These are phyloP conservation scores for Eumeta japonica DNA, from an alignment of 1,140 invertebrate species.

Conservation along the genomic window DNA sequence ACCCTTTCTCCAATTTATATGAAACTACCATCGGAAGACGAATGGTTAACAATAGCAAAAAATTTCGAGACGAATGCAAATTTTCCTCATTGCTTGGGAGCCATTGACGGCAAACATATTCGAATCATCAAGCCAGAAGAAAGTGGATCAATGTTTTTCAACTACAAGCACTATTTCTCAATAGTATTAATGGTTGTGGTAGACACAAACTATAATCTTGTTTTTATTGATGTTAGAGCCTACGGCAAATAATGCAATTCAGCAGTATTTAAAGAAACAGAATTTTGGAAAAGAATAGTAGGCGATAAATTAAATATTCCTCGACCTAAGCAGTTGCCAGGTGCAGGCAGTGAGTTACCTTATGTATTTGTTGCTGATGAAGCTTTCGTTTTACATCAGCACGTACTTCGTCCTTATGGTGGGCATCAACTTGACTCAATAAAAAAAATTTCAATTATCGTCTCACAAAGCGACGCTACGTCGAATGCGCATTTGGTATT, in stretches of 20 bases:
- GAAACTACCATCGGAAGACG: constrained; percentile 7
- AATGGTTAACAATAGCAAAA: constrained; percentile 5
- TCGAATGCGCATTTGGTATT: too few relatives aligned
- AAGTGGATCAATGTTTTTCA: constrained; percentile 44
- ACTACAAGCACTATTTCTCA: constrained; percentile 34
- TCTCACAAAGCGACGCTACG: too few relatives aligned
- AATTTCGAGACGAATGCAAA: constrained; percentile 5
- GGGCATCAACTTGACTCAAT: too few relatives aligned
- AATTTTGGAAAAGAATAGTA: constrained; percentile 18
- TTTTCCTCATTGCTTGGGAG: too few relatives aligned
- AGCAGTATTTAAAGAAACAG: constrained; percentile 14
- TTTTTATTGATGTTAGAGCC: constrained; percentile 43
- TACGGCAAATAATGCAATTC: constrained; percentile 43
- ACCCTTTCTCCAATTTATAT: constrained; percentile 11
- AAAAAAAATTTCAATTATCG: too few relatives aligned
- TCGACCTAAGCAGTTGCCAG: constrained; percentile 14
- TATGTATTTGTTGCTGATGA: too few relatives aligned
- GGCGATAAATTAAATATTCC: constrained; percentile 17
- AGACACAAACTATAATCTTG: constrained; percentile 51
- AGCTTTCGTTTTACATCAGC: constrained; percentile 23
- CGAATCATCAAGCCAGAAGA: constrained; percentile 22
- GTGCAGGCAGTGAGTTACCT: constrained; percentile 8
- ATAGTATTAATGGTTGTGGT: constrained; percentile 51
- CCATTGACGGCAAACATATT: too few relatives aligned
- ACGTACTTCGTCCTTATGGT: constrained; percentile 39